Base-by-base conservation (phyloP, 2,113 vertebrate genomes). In the Lepisosteus osseus region DNA sequence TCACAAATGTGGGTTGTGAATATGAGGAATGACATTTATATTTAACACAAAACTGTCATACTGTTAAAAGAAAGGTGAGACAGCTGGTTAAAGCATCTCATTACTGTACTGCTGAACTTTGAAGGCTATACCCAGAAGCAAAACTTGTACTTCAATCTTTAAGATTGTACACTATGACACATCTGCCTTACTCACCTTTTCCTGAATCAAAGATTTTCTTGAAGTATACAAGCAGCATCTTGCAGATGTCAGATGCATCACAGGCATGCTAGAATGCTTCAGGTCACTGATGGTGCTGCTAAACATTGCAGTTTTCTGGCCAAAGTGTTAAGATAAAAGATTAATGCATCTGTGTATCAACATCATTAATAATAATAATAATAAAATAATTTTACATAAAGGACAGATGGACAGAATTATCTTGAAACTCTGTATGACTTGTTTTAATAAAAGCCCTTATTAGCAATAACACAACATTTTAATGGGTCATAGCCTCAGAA, bases 191-290 rank as follows among this genome's bases (percentile, higher is more conserved):
- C 13, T 57, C 57, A 14, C 43, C 65, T 6, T 11, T 13, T 47
- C 41, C 65, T 47, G 65, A n/a, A 8, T 15, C 40, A 44, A 44
- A 29, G 56, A 42, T 44, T 40, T 29, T 29, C 29, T 29, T 29
- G 1, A 29, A 29, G 29, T 29, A 29, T 29, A 29, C 29, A 29
- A 29, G 44, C 63, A 59, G 63, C 69, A 71, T 7, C 59, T 63
- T 42, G 14, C 15, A 63, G n/a, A 61, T 71, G 45, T 62, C 13
- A 17, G 59, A 71, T 63, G 61, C 51, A 15, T 71, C 69, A 71
- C 45, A 15, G 69, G 59, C 51, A 15, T 47, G 69, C 69, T 44
- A 14, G 42, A 44, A 59, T 17, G 15, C 54, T 62, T 64, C 45
- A 7, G 44, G 7, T 64, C 45, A n/a, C 57, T n/a, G 4, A 11